Evolutionary conservation across 92 coral and sea anemone genomes (phyloP).

Genomic region (Umimayanthus kanabou): DNA sequence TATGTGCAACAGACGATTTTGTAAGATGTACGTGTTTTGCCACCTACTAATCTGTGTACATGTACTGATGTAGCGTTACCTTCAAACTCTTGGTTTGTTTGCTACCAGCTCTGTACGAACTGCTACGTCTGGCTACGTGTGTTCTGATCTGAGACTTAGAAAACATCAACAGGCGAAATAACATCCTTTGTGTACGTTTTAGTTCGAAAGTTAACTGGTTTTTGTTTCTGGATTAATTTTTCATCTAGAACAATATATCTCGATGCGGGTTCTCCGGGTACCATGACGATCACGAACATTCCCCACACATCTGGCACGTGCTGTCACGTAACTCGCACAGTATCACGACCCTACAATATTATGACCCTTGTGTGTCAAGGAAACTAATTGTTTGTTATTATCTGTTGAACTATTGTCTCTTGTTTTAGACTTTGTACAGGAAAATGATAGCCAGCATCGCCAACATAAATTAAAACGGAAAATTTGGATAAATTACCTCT

Average conservation of each 20-base stretch:
- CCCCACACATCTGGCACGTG: background rate
- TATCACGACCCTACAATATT: too few relatives aligned
- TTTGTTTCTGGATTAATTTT: background rate
- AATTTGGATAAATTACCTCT: too few relatives aligned
- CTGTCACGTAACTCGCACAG: background rate
- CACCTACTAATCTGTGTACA: background rate
- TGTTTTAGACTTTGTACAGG: too few relatives aligned
- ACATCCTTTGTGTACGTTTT: background rate
- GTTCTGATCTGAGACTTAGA: background rate
- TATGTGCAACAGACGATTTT: background rate
- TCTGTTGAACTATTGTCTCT: too few relatives aligned
- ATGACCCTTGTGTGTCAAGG: background rate
- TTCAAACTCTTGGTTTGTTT: background rate
- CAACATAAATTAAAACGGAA: too few relatives aligned
- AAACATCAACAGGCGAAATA: background rate
- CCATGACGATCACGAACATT: background rate
- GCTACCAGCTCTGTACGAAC: background rate
- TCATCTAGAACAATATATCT: background rate
- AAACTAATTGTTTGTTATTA: background rate
- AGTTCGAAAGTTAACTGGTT: too few relatives aligned
- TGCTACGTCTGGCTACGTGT: background rate
- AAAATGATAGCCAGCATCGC: too few relatives aligned
- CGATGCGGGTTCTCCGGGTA: background rate
- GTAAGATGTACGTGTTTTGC: background rate
- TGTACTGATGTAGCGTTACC: background rate